Base-by-base conservation (phyloP, 2,113 vertebrate genomes). In the Procapra przewalskii region DNA sequence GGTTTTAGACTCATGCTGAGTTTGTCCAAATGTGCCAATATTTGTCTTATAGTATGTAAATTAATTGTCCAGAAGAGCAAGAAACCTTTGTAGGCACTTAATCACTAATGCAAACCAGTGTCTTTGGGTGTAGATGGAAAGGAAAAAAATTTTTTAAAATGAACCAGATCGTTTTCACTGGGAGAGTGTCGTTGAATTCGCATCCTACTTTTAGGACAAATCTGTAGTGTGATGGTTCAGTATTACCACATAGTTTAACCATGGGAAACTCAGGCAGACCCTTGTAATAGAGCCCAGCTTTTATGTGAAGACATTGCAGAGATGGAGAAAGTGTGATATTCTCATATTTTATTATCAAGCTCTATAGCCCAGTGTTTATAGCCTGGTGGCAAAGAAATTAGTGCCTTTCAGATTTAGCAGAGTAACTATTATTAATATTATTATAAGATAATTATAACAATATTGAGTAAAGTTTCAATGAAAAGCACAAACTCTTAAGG, bases 21-120 rank as follows among this genome's bases (percentile, higher is more conserved):
- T 95, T 98, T 98, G 98, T 98, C 98, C 98, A 98, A 98, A 98
- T 98, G 98, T 97, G 97, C 97, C 98, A 98, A 94, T 98, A 98
- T 98, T 98, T 98, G 98, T 89, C 98, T 98, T 98, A 97, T 97
- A 85, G 90, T 96, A 98, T 98, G 90, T 86, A 98, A 98, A 98
- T 98, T 98, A 98, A 98, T 98, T 96, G 91, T 96, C 71, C 64
- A 97, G 75, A 92, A 93, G 94, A 96, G 71, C 94, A 87, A 92
- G 93, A 97, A 98, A 97, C 97, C 97, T 96, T 95, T 94, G 96
- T 96, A 4, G 2, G 92, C 88, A 3, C 92, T 98, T 97, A 98
- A 80, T 98, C 96, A 95, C 96, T 98, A 98, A 94, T 31, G 91
- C 14, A n/a, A 98, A 94, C 95, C 84, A 96, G 71, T 92, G 96